Evolutionary conservation across 1,140 invertebrate genomes (phyloP).

Genomic region (Leptinotarsa undecemlineata): DNA sequence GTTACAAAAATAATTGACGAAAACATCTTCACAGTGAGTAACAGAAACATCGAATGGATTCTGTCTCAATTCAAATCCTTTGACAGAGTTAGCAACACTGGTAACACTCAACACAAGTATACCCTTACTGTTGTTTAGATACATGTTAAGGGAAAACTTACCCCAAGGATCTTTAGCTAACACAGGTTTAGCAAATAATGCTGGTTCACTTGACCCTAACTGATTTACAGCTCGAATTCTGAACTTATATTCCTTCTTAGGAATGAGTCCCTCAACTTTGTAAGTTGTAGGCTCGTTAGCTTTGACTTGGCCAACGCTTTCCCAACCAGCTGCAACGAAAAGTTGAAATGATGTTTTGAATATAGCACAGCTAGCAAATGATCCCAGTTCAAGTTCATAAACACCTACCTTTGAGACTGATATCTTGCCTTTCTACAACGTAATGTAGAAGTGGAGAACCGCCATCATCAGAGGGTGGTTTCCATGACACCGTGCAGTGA

Average conservation of each 20-base stretch:
- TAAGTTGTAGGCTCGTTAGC: slow-evolving; percentile 69
- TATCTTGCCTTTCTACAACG: slow-evolving; percentile 92
- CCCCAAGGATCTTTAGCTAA: slow-evolving; percentile 98
- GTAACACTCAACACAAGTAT: not conserved
- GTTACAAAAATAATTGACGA: not conserved
- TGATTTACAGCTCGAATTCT: slow-evolving; percentile 93
- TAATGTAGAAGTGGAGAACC: slow-evolving; percentile 90
- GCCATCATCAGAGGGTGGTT: slow-evolving; percentile 90
- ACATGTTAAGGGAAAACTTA: slow-evolving; percentile 54
- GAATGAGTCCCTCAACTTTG: slow-evolving; percentile 85
- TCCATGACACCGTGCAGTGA: slow-evolving; percentile 90
- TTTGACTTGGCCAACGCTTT: slow-evolving; percentile 76
- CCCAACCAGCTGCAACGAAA: slow-evolving; percentile 72
- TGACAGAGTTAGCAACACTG: not conserved
- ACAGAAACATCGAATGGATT: not conserved
- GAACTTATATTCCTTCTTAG: slow-evolving; percentile 93
- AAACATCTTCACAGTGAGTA: not conserved
- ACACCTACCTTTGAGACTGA: slow-evolving; percentile 73
- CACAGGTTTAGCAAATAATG: slow-evolving; percentile 81
- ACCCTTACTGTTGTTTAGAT: not conserved
- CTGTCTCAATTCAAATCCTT: slow-evolving; percentile 1
- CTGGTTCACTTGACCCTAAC: slow-evolving; percentile 85
- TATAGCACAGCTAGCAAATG: not conserved
- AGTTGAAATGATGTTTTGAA: not conserved
- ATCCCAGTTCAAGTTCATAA: not conserved